These are phyloP conservation scores for Peromyscus californicus DNA, from an alignment of 2,113 vertebrate species.

Conservation along the genomic window DNA sequence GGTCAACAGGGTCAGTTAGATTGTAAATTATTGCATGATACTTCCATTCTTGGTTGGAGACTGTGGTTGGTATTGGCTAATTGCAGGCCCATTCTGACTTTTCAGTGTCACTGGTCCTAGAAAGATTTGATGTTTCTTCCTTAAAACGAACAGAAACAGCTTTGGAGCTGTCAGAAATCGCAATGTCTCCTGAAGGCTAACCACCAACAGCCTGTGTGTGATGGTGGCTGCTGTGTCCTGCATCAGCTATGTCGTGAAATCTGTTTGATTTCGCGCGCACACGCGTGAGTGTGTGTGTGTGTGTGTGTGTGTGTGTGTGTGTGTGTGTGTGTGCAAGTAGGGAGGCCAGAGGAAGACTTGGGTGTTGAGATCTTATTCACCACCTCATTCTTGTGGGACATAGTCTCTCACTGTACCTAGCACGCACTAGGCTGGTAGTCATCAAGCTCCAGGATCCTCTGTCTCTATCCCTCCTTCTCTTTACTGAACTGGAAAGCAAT, in stretches of 20 bases:
- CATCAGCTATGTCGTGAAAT: constrained; percentile 85
- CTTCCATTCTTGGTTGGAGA: constrained; percentile 56
- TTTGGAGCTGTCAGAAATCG: constrained; percentile 82
- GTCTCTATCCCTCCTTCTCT: no score
- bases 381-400: not conserved
- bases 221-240: constrained; percentile 47
- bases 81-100: constrained; percentile 71
- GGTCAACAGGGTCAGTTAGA: constrained; percentile 71
- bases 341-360: not conserved
- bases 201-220: constrained; percentile 84
- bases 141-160: constrained; percentile 83
- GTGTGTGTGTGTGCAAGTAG: no score
- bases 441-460: not conserved
- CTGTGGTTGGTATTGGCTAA: constrained; percentile 52
- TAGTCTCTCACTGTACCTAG: not conserved
- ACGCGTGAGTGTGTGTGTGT: no score
- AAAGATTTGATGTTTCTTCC: constrained; percentile 79
- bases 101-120: constrained; percentile 66
- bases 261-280: no score
- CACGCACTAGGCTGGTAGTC: not conserved
- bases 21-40: constrained; percentile 69
- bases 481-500: no score
- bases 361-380: not conserved
- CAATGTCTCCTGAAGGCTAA: constrained; percentile 82
- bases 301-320: not conserved